Base-by-base conservation (phyloP, 2,797 vertebrate species). In the Gorsachius magnificus region DNA sequence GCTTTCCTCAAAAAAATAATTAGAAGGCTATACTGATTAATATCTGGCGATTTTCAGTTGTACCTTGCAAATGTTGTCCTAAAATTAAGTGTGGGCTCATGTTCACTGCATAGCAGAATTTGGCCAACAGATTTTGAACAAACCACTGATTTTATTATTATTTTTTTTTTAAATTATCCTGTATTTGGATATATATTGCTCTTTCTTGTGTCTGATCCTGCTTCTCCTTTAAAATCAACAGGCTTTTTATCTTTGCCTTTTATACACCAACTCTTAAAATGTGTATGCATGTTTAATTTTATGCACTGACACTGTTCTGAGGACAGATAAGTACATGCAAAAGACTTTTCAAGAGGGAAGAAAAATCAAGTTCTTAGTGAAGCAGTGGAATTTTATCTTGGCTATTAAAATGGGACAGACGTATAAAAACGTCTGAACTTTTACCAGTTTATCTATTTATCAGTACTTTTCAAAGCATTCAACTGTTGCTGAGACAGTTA, bases 401-500 rank as follows among this genome's bases (percentile, higher is more conserved):
- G 22, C 75, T 90, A 60, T 87, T 97, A 57, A 94, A 94, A 95
- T 96, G 92, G 65, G 81, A 66, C 84, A 94, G 89, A 72, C 66
- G 93, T 69, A 83, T 65, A 92, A 97, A 97, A 93, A 89, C 68
- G 83, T 90, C 79, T 87, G 77, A 95, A 91, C 60, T 94, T 96
- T 90, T 43, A 43, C 16, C 41, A 43, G 15, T 43, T 43, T 43
- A 16, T 91, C 78, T 83, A 46, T 60, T 93, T 97, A 96, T 92
- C 87, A 78, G 78, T 57, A 90, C 91, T 96, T 98, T 96, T 98
- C 97, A 97, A 97, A 93, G 97, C 95, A 93, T 58, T 97, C 97
- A 98, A 86, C 95, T 87, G 0, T 97, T 97, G 97, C 70, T 72
- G 84, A 98, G 98, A 98, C 98, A 98, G 97, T 97, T 98, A 98